Evolutionary conservation across 2,113 vertebrate genomes (phyloP).

Genomic region (Ramphastos sulfuratus): DNA sequence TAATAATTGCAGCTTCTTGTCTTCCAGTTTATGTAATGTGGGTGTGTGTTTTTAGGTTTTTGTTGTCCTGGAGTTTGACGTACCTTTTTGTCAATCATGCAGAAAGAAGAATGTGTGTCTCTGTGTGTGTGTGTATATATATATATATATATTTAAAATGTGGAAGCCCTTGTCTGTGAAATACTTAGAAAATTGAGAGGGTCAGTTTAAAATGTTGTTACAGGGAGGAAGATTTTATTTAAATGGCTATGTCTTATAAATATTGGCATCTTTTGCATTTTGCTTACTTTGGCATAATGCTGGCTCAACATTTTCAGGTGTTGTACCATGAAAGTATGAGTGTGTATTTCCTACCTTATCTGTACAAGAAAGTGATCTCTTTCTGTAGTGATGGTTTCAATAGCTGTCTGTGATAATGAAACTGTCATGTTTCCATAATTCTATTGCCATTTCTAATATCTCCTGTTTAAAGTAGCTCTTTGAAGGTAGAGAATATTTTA

Average conservation of each 20-base stretch:
- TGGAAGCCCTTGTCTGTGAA: neutral
- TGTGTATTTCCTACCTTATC: neutral
- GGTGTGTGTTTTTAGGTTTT: neutral
- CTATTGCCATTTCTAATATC: neutral
- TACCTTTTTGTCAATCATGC: neutral
- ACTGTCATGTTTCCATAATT: neutral
- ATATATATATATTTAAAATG: neutral
- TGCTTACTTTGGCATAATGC: neutral
- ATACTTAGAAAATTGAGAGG: neutral
- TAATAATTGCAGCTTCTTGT: neutral
- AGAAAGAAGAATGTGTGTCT: neutral
- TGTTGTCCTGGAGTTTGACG: neutral
- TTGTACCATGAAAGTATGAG: neutral
- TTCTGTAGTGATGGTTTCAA: neutral
- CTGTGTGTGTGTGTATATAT: neutral
- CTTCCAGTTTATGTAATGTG: neutral
- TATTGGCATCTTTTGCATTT: neutral
- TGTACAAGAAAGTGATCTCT: neutral
- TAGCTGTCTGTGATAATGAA: neutral
- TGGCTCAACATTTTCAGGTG: neutral
- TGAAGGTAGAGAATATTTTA: neutral
- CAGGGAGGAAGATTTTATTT: neutral
- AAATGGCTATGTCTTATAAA: neutral
- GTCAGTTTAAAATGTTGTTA: neutral
- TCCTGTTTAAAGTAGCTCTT: neutral